Conservation (phyloP, 2,113 vertebrate species). For the Psittacara wagleri region DNA sequence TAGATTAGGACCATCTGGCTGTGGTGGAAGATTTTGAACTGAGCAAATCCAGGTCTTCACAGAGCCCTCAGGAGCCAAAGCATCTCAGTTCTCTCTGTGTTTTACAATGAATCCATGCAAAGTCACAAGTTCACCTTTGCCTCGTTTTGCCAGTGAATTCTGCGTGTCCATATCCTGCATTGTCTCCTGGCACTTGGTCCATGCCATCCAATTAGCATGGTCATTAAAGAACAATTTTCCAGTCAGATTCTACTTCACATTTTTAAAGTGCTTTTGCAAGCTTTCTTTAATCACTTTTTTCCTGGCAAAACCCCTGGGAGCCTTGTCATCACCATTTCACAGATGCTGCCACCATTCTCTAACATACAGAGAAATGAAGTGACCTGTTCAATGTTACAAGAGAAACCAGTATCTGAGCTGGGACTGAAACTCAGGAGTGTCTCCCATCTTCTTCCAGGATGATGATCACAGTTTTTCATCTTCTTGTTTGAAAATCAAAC, state of each 20-base stretch:
- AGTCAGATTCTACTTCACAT: neutral
- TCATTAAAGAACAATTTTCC: neutral
- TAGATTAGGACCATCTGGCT: neutral
- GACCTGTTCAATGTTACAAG: neutral
- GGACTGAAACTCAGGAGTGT: neutral
- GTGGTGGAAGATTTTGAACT: neutral
- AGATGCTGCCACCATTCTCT: neutral
- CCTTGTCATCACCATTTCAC: neutral
- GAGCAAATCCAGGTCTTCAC: neutral
- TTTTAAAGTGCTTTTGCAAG: neutral
- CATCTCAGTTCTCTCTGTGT: neutral
- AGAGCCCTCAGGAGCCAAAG: neutral
- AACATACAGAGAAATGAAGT: neutral
- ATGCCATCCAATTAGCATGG: neutral
- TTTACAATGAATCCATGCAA: neutral
- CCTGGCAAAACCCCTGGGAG: neutral
- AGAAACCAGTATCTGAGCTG: neutral
- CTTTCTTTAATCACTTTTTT: neutral
- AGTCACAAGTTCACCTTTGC: neutral
- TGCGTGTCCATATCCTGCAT: neutral
- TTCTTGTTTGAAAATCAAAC: neutral
- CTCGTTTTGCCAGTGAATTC: neutral
- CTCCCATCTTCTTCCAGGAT: neutral
- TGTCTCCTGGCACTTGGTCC: neutral
- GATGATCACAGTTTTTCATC: neutral